phyloP scores from a whole-genome alignment of 2,888 invertebrate genomes.

The Lepidonotus clava region DNA sequence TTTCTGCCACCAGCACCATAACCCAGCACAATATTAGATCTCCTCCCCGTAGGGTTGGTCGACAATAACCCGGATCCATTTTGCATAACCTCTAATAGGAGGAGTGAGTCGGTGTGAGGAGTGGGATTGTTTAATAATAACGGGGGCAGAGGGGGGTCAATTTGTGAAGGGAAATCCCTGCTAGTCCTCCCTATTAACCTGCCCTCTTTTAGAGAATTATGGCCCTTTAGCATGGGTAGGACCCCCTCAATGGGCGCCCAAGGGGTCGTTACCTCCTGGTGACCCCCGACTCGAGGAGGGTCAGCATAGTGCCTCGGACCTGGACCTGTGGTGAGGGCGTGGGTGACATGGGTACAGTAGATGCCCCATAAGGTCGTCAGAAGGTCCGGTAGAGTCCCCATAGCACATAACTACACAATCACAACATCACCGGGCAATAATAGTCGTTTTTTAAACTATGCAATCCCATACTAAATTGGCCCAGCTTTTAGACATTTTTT shows the following conservation, averaged over 20 bases:
- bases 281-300: not conserved
- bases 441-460: not conserved
- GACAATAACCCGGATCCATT: not conserved
- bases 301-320: too few relatives aligned
- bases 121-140: too few relatives aligned
- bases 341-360: not conserved
- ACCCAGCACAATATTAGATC: too few relatives aligned
- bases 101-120: too few relatives aligned
- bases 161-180: too few relatives aligned
- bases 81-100: not conserved
- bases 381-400: not conserved
- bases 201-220: not conserved
- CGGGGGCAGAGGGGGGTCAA: too few relatives aligned
- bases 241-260: not conserved
- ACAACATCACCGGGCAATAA: not conserved
- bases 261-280: not conserved
- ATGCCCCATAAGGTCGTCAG: not conserved
- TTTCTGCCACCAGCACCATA: not conserved
- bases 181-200: not conserved
- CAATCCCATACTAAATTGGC: not conserved
- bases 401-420: not conserved
- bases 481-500: not conserved
- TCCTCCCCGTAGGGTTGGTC: too few relatives aligned
- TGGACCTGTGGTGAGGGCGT: not conserved
- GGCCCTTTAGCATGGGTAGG: not conserved